A percentile compares a stretch with the other conserved stretches of the same genome.
Conservation (phyloP, 1,140 invertebrate species). For the Octopus bimaculoides region DNA sequence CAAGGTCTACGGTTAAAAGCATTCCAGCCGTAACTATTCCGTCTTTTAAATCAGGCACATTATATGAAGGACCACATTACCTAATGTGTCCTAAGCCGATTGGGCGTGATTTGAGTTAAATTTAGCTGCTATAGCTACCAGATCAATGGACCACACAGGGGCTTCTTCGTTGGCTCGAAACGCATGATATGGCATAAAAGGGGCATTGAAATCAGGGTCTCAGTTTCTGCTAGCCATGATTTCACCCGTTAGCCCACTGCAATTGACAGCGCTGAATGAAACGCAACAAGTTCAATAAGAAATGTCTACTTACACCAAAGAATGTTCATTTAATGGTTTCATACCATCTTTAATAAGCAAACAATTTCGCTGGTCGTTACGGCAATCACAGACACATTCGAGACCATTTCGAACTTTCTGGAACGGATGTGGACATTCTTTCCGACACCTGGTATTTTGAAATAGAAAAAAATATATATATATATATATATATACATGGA, state of each 20-base stretch:
- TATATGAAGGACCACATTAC: no score
- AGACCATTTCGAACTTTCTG: conserved; percentile 11
- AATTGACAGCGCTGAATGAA: neutral
- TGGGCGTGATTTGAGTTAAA: no score
- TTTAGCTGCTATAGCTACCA: no score
- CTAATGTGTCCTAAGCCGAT: no score
- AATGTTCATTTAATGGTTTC: conserved; percentile 16
- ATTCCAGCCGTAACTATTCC: no score
- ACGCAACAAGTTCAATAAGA: neutral
- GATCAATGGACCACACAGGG: no score
- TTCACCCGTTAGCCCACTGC: neutral
- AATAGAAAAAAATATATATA: neutral
- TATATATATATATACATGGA: neutral
- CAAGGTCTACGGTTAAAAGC: no score
- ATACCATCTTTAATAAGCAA: conserved; percentile 19
- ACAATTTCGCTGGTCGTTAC: conserved; percentile 16
- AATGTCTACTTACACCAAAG: conserved; percentile 22
- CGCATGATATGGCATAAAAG: neutral
- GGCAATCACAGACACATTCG: conserved; percentile 23
- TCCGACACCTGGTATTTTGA: conserved; percentile 17
- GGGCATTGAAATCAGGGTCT: neutral
- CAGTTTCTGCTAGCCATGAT: neutral
- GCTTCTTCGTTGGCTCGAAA: neutral
- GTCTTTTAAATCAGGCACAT: no score
- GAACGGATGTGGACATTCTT: conserved; percentile 23